phyloP scores from a whole-genome alignment of 2,888 invertebrate genomes.

The Junonia oenone region DNA sequence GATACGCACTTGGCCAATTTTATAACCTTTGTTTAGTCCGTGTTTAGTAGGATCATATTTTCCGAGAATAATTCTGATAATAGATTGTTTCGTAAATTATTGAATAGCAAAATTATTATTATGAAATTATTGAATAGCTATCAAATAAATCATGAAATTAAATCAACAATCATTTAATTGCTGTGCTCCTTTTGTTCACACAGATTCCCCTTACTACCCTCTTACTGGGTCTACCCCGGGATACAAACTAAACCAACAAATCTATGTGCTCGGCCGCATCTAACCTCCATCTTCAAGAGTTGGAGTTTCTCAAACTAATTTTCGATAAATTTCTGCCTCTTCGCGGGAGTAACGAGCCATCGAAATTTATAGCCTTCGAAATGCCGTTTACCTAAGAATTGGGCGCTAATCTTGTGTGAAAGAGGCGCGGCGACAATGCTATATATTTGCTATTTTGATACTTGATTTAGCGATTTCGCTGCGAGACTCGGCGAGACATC shows the following conservation, averaged over 20 bases:
- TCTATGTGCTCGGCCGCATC: slow-evolving; percentile 30
- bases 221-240: neutral
- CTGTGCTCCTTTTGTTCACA: neutral
- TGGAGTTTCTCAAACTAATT: slow-evolving; percentile 65
- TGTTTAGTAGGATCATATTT: too few relatives aligned
- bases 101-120: too few relatives aligned
- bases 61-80: too few relatives aligned
- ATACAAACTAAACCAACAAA: slow-evolving; percentile 17
- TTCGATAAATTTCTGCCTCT: slow-evolving; percentile 72
- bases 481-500: slow-evolving; percentile 2
- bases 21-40: too few relatives aligned
- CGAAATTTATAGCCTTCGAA: slow-evolving; percentile 70
- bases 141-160: neutral
- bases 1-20: too few relatives aligned
- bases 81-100: too few relatives aligned
- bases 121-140: too few relatives aligned
- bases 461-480: slow-evolving; percentile 23
- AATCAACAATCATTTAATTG: neutral
- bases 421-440: slow-evolving; percentile 43
- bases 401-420: slow-evolving; percentile 76
- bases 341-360: slow-evolving; percentile 65
- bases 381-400: slow-evolving; percentile 70
- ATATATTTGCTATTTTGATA: slow-evolving; percentile 39
- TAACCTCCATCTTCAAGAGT: slow-evolving; percentile 34
- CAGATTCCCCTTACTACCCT: neutral